Percentiles rank a stretch among this genome's conserved stretches.
These are phyloP conservation scores for Lucinisca nassula DNA, from an alignment of 2,888 invertebrate species.

Conservation along the genomic window DNA sequence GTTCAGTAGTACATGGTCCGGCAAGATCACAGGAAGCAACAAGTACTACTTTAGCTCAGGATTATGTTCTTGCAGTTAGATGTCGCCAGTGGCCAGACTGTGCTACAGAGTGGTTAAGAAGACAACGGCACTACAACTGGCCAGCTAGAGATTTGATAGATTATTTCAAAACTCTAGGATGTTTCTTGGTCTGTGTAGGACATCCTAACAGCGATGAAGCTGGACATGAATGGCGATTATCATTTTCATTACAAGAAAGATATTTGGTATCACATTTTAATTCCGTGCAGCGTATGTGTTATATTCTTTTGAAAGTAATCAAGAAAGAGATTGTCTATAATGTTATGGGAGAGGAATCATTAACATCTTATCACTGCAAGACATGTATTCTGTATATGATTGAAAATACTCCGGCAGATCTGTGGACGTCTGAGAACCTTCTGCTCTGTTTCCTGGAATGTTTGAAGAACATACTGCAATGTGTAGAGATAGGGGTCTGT, in stretches of 20 bases:
- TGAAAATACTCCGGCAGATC: neutral
- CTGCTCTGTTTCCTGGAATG: neutral
- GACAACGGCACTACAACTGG: neutral
- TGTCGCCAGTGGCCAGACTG: neutral
- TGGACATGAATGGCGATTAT: neutral
- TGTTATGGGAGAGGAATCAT: neutral
- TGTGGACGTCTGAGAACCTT: neutral
- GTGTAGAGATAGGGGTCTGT: neutral
- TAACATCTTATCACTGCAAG: neutral
- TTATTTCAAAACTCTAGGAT: neutral
- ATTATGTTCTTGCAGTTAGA: neutral
- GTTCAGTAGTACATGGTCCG: too few species aligned
- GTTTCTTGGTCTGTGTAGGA: neutral
- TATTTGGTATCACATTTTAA: neutral
- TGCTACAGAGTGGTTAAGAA: neutral
- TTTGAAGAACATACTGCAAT: neutral
- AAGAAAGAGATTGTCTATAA: neutral
- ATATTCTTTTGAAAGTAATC: neutral
- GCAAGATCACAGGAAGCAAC: neutral
- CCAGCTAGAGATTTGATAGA: constrained; percentile 15
- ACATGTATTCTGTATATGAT: neutral
- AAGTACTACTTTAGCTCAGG: neutral
- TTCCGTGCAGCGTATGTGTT: neutral
- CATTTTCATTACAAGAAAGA: constrained; percentile 1
- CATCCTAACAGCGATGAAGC: neutral